These are phyloP conservation scores for Limnephilus auricula DNA, from an alignment of 2,888 invertebrate genomes.

Conservation along the genomic window DNA sequence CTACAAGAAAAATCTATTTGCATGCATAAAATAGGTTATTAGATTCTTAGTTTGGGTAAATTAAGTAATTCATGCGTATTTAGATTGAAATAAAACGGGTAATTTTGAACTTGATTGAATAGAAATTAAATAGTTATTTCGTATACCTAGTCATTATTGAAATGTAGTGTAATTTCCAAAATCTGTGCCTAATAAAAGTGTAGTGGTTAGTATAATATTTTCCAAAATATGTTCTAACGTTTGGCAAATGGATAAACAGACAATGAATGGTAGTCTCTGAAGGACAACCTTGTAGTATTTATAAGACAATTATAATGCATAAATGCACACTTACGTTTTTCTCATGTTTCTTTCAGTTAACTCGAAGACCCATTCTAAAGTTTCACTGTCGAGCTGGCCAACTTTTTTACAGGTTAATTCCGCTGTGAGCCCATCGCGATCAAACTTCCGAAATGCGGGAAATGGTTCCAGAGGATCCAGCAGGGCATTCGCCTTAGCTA, in stretches of 20 bases:
- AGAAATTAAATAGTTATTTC: no score
- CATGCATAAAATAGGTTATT: no score
- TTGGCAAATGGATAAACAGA: not conserved
- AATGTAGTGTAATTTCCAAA: no score
- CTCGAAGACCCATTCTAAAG: constrained; percentile 84
- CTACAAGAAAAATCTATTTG: no score
- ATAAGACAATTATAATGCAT: not conserved
- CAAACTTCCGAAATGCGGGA: constrained; percentile 80
- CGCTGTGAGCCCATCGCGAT: constrained; percentile 79
- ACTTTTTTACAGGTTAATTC: constrained; percentile 80
- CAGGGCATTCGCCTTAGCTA: constrained; percentile 80
- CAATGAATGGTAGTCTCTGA: not conserved
- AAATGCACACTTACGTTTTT: constrained; percentile 78
- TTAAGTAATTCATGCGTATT: no score
- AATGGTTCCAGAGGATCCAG: constrained; percentile 80
- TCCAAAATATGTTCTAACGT: not conserved
- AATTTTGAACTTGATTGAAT: no score
- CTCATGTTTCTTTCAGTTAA: constrained; percentile 90
- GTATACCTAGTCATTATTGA: no score
- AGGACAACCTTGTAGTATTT: not conserved
- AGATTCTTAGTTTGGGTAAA: no score
- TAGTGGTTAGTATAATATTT: no score
- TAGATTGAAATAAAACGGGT: no score
- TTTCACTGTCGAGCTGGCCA: constrained; percentile 77
- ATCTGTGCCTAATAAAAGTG: no score